phyloP scores from a whole-genome alignment of 92 coral and sea anemone genomes.

The Epizoanthus fatuus region DNA sequence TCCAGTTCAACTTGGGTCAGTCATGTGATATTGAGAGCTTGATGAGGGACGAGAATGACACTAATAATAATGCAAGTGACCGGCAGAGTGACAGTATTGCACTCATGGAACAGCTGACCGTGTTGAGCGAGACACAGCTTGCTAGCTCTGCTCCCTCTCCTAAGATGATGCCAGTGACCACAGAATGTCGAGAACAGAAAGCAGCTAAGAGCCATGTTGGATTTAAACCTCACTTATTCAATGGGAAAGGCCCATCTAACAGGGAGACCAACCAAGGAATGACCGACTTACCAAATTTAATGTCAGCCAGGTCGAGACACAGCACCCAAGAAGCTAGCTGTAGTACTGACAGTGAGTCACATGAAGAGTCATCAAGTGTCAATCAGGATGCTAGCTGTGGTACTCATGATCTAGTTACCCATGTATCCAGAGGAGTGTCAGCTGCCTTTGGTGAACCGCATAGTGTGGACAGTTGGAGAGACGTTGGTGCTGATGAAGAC shows the following conservation, averaged over 20 bases:
- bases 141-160: conserved; percentile 53
- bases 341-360: background rate
- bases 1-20: conserved; percentile 16
- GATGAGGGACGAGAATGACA: conserved; percentile 49
- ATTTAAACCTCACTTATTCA: background rate
- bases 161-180: background rate
- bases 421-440: conserved; percentile 40
- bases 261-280: background rate
- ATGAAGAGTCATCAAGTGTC: background rate
- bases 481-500: conserved; percentile 24
- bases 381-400: conserved; percentile 4
- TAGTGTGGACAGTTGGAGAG: conserved; percentile 25
- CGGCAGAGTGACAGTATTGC: conserved; percentile 57
- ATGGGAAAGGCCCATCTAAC: background rate
- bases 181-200: background rate
- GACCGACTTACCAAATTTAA: background rate
- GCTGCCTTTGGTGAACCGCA: background rate
- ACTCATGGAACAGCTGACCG: conserved; percentile 77
- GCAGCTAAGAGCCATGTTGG: background rate
- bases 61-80: conserved; percentile 32
- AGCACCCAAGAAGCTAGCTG: background rate
- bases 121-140: conserved; percentile 78
- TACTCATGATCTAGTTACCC: conserved; percentile 3
- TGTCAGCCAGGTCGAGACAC: background rate
- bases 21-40: conserved; percentile 32